Percentiles rank a stretch among this genome's conserved stretches.
These are phyloP conservation scores for Mnemiopsis leidyi DNA, from an alignment of 37 sponge, comb jelly and placozoan species.

Conservation along the genomic window DNA sequence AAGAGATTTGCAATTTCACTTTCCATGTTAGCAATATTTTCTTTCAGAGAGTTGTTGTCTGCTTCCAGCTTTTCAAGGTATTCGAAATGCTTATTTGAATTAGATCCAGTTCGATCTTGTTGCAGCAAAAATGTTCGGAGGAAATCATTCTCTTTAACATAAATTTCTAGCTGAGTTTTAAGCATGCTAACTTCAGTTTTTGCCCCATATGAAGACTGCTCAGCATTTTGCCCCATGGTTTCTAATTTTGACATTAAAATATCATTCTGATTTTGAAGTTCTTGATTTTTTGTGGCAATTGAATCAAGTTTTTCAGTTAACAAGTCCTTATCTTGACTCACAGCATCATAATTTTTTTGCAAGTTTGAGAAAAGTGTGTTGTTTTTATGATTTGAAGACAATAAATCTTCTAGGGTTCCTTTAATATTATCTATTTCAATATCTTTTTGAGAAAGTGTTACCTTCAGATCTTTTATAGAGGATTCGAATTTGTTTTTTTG, in stretches of 20 bases:
- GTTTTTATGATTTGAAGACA: conserved; percentile 52
- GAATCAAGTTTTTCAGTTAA: background rate
- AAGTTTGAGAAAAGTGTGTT: conserved; percentile 61
- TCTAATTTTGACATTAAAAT: no score
- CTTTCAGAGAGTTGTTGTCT: conserved; percentile 7
- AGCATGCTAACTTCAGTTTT: background rate
- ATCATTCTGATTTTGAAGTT: no score
- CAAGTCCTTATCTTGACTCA: background rate
- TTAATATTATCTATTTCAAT: background rate
- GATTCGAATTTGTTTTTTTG: background rate
- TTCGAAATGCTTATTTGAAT: no score
- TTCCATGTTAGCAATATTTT: conserved; percentile 22
- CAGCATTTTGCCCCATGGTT: no score
- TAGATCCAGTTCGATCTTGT: background rate
- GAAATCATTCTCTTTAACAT: background rate
- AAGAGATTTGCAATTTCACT: background rate
- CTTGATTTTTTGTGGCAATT: no score
- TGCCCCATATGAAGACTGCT: no score
- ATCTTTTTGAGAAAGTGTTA: background rate
- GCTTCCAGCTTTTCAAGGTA: conserved; percentile 10
- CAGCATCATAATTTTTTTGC: background rate
- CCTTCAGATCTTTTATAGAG: background rate
- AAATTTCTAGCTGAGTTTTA: background rate
- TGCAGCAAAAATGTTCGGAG: background rate
- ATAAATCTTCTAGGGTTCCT: conserved; percentile 12